Percentiles rank a stretch among this genome's conserved stretches.
Conservation (phyloP, 2,888 invertebrate species). For the Apotomis betuletana region DNA sequence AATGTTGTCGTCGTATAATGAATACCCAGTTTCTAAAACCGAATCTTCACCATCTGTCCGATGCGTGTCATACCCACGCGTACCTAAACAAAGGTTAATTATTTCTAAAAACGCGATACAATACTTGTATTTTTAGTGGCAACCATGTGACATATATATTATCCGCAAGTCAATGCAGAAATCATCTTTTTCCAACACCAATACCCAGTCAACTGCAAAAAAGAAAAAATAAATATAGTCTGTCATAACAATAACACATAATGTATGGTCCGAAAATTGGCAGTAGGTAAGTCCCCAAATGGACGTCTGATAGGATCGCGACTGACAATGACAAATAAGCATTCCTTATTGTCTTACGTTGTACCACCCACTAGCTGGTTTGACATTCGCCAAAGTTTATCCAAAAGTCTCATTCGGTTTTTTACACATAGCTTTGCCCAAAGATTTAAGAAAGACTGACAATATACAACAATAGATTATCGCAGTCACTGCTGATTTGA, state of each 20-base stretch:
- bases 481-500: too few species aligned
- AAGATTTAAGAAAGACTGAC: too few species aligned
- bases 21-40: too few species aligned
- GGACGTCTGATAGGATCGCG: slow-evolving; percentile 13
- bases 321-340: slow-evolving; percentile 25
- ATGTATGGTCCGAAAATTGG: slow-evolving; percentile 17
- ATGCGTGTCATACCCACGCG: too few species aligned
- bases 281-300: background rate
- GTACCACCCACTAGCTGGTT: slow-evolving; percentile 9
- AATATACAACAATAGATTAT: too few species aligned
- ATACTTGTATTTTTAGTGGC: too few species aligned
- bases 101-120: too few species aligned
- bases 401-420: background rate
- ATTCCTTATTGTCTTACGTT: slow-evolving; percentile 7
- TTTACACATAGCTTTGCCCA: too few species aligned
- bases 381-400: background rate
- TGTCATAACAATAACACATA: slow-evolving; percentile 10
- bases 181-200: background rate
- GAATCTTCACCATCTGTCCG: too few species aligned
- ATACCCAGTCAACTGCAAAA: background rate
- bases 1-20: too few species aligned
- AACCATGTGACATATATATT: background rate
- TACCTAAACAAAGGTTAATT: too few species aligned
- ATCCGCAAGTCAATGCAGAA: background rate
- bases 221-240: background rate